phyloP scores from a whole-genome alignment of 2,797 vertebrate genomes.

The Sciaenops ocellatus region DNA sequence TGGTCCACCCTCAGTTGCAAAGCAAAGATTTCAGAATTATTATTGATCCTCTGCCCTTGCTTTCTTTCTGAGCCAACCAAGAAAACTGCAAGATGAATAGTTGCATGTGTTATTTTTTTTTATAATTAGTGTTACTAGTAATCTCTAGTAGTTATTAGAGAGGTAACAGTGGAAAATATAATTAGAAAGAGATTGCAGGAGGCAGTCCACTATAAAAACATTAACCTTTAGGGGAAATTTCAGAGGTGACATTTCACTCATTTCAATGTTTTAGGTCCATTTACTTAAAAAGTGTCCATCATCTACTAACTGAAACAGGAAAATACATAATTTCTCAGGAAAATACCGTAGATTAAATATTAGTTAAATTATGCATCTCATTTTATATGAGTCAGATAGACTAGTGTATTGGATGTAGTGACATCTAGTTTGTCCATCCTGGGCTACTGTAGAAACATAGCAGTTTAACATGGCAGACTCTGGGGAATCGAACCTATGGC shows the following conservation, averaged over 20 bases:
- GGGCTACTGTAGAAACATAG: neutral
- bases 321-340: neutral
- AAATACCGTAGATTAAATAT: neutral
- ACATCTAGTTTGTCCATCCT: neutral
- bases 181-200: constrained; percentile 6
- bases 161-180: neutral
- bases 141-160: neutral
- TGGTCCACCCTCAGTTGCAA: constrained; percentile 45
- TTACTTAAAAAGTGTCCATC: neutral
- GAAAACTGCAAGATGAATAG: constrained; percentile 8
- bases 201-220: neutral
- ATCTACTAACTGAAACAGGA: neutral
- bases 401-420: neutral
- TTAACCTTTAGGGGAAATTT: neutral
- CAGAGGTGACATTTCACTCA: neutral
- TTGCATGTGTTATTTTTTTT: neutral
- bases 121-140: neutral
- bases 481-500: too few relatives aligned
- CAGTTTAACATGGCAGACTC: too few relatives aligned
- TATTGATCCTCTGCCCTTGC: constrained; percentile 51
- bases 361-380: neutral
- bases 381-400: too few relatives aligned
- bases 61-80: constrained; percentile 36
- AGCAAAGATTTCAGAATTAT: constrained; percentile 27
- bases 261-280: neutral